Base-by-base conservation (phyloP, 2,797 vertebrate species). In the Arnoldichthys spilopterus region DNA sequence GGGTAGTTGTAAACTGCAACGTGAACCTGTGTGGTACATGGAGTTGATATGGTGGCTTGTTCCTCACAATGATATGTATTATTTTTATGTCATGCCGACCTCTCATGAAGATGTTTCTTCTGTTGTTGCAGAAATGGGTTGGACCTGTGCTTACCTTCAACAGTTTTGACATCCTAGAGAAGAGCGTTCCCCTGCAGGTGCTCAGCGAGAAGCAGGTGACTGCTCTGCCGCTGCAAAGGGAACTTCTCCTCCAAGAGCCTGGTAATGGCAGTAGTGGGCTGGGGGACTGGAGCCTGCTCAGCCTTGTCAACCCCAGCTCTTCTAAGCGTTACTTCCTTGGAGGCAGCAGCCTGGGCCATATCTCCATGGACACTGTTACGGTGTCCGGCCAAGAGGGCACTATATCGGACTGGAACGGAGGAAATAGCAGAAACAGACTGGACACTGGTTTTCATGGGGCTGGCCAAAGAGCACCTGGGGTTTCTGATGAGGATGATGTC, bases 361-460 rank as follows among this genome's bases (percentile, higher is more conserved):
- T 97, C 66, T 97, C 96, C 78, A 95, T 98, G n/a, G 91, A 94
- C 51, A 96, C 95, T 0, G 97, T 98, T 6, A 96, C 89, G 0
- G 93, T 98, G 78, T 92, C 86, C 0, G 95, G 91, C 4, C 93
- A 92, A 32, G 93, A 90, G 37, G 86, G 79, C 32, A 86, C 81
- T 1, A 37, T 68, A 15, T 83, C 81, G 1, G 80, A 84, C 73
- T 82, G 80, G 79, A 89, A 87, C 0, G 68, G 58, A 0, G 85
- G 84, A 0, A 75, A 81, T 18, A 82, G 83, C 9, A 71, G 71
- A 34, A 78, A 74, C 63, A 8, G 47, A 56, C 16, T 56, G 13
- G 28, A 53, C 72, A 83, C 87, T 32, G 86, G 62, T 0, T 81
- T 88, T 2, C 93, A 94, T 59, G 81, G 89, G 26, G 87, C 80